Conservation (phyloP, 37 sponge, comb jelly and placozoan species). For the Crambe crambe region DNA sequence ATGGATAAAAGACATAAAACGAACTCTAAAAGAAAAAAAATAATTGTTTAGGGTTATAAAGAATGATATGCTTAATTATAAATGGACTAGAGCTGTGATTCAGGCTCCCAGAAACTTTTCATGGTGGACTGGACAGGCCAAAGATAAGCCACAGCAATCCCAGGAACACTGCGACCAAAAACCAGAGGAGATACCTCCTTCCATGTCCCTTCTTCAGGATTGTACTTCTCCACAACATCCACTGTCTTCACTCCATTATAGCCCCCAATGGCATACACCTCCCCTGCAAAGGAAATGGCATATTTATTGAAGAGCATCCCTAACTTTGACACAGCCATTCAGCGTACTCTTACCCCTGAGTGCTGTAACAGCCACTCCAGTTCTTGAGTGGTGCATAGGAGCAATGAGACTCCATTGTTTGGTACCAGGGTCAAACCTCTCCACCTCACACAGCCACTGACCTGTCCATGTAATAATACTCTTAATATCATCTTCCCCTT, state of each 20-base stretch:
- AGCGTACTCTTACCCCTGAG: conserved; percentile 77
- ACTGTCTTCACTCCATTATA: conserved; percentile 92
- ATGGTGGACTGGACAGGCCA: conserved; percentile 83
- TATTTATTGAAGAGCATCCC: not conserved
- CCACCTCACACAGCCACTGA: conserved; percentile 94
- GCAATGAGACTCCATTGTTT: conserved; percentile 85
- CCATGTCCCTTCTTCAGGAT: conserved; percentile 80
- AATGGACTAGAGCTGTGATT: conserved; percentile 46
- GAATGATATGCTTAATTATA: no score
- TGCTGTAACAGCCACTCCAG: conserved; percentile 91
- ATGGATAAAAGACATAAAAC: not conserved
- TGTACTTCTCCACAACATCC: conserved; percentile 87
- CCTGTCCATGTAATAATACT: conserved; percentile 34
- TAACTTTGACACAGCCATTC: no score
- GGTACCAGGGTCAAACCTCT: conserved; percentile 73
- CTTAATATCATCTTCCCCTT: not conserved
- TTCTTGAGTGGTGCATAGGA: conserved; percentile 84
- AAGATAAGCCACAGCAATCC: conserved; percentile 83
- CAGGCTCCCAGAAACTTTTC: conserved; percentile 77
- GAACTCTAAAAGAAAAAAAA: not conserved
- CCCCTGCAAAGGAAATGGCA: conserved; percentile 38
- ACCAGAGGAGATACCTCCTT: conserved; percentile 75
- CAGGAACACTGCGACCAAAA: conserved; percentile 87
- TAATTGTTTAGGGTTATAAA: not conserved
- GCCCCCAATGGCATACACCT: conserved; percentile 91